Conservation (phyloP, 35 echinoderm and acorn worm species). For the Chiridota heheva region DNA sequence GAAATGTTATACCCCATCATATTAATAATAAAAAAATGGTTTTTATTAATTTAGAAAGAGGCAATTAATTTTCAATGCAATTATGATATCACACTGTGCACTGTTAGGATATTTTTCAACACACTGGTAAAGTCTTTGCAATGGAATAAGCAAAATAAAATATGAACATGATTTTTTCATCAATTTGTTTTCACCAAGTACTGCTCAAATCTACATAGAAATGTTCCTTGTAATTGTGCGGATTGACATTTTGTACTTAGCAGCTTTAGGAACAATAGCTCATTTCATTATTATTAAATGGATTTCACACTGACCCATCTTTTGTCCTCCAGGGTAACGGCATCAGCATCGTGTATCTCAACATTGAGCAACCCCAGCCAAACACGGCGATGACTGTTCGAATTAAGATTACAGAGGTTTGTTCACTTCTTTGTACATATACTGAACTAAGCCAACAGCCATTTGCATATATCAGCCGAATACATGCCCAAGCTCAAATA, state of each 20-base stretch:
- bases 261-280: not conserved
- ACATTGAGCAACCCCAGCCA: slow-evolving; percentile 57
- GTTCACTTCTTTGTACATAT: not conserved
- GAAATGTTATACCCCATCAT: too few species aligned
- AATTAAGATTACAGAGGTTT: slow-evolving; percentile 85
- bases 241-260: not conserved
- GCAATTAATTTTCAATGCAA: too few species aligned
- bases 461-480: too few species aligned
- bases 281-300: not conserved
- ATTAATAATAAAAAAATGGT: too few species aligned
- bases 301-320: slow-evolving; percentile 2
- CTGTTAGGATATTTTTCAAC: too few species aligned
- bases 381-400: slow-evolving; percentile 44
- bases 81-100: too few species aligned
- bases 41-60: too few species aligned
- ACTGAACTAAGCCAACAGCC: not conserved
- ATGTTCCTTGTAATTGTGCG: not conserved
- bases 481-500: too few species aligned
- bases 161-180: too few species aligned
- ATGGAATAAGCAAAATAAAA: too few species aligned
- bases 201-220: not conserved
- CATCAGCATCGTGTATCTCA: slow-evolving; percentile 78
- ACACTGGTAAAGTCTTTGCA: too few species aligned
- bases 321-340: slow-evolving; percentile 73
- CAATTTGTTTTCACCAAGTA: too few species aligned